phyloP scores from a whole-genome alignment of 2,888 invertebrate genomes.

The Hypercompe scribonia region DNA sequence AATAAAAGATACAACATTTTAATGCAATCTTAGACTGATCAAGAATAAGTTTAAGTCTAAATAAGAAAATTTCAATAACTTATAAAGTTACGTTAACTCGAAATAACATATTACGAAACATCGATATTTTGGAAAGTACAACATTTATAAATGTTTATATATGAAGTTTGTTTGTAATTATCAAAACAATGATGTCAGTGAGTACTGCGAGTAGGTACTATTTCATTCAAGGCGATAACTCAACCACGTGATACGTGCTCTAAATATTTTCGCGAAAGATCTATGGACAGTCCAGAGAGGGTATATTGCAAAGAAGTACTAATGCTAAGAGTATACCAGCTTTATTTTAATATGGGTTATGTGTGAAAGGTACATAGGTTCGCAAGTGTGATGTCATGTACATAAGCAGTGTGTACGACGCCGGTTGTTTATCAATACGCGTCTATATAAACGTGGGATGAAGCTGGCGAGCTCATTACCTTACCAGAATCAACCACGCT shows the following conservation, averaged over 20 bases:
- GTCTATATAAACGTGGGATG: conserved; percentile 62
- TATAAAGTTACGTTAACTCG: too few species aligned
- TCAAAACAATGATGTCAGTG: conserved; percentile 29
- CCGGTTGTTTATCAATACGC: conserved; percentile 61
- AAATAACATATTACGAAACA: neutral
- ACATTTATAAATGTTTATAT: conserved; percentile 2
- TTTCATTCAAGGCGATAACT: conserved; percentile 28
- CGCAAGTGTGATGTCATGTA: conserved; percentile 5
- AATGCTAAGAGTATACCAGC: neutral
- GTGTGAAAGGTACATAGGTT: neutral
- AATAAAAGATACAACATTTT: too few species aligned
- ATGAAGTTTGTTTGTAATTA: conserved; percentile 9
- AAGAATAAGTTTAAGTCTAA: too few species aligned
- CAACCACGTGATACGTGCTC: conserved; percentile 30
- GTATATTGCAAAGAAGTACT: neutral
- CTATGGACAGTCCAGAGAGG: neutral
- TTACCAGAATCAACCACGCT: conserved; percentile 46
- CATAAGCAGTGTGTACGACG: conserved; percentile 24
- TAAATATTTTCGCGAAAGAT: conserved; percentile 32
- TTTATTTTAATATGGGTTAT: neutral
- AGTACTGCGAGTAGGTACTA: neutral
- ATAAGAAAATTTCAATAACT: too few species aligned
- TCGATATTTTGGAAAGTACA: neutral
- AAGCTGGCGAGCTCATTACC: conserved; percentile 46
- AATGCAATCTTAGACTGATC: too few species aligned